Evolutionary conservation across 2,797 vertebrate genomes (phyloP).

Genomic region (Perdix hodgsoniae): DNA sequence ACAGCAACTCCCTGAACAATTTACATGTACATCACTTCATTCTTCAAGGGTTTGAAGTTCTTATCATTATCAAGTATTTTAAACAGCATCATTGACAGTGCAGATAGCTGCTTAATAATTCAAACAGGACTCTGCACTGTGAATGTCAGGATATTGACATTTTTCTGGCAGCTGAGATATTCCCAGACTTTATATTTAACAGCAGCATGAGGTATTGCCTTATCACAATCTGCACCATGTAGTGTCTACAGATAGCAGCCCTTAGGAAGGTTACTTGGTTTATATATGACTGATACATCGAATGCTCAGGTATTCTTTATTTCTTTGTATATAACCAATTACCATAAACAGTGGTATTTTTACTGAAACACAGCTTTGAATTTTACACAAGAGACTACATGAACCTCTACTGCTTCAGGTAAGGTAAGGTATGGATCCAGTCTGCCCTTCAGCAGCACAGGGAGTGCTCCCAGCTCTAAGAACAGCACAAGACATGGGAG

Average conservation of each 20-base stretch:
- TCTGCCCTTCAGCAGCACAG: rapidly evolving
- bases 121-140: not conserved
- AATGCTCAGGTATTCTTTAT: conserved; percentile 49
- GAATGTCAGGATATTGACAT: conserved; percentile 35
- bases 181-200: conserved; percentile 31
- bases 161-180: not conserved
- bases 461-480: not conserved
- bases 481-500: not conserved
- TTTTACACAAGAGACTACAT: not conserved
- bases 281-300: conserved; percentile 56
- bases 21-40: not conserved
- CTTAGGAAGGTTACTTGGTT: conserved; percentile 45
- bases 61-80: not conserved
- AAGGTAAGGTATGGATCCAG: not conserved
- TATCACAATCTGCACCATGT: not conserved
- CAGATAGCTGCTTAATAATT: conserved; percentile 33
- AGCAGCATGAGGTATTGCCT: not conserved
- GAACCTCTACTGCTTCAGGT: not conserved
- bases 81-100: not conserved
- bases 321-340: conserved; percentile 53
- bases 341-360: not conserved
- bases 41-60: not conserved
- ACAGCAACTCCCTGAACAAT: not conserved
- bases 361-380: not conserved
- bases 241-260: conserved; percentile 28